Evolutionary conservation across 2,888 invertebrate genomes (phyloP).

Genomic region (Coecobrya sp.): DNA sequence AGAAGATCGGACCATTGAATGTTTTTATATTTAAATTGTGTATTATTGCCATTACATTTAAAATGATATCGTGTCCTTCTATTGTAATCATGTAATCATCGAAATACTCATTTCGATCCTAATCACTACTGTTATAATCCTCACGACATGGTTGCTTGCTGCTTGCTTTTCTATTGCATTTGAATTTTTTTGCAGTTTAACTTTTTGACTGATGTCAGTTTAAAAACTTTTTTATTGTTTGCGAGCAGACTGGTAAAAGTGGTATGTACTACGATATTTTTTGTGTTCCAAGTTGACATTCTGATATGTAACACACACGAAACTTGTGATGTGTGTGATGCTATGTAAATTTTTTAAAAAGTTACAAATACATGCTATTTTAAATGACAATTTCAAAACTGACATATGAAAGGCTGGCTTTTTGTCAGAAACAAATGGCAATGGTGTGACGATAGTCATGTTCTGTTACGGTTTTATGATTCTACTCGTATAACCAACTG

Average conservation of each 20-base stretch:
- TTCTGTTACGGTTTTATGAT: constrained; percentile 48
- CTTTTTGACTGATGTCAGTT: constrained; percentile 26
- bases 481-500: background rate
- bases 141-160: constrained; percentile 68
- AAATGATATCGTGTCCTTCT: constrained; percentile 44
- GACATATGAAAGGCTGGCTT: constrained; percentile 67
- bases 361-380: constrained; percentile 54
- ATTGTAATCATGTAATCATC: constrained; percentile 63
- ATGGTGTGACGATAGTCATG: constrained; percentile 67
- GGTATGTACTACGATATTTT: constrained; percentile 7
- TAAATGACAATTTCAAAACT: constrained; percentile 23
- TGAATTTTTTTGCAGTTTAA: background rate
- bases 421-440: constrained; percentile 71
- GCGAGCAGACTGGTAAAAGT: background rate
- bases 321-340: constrained; percentile 43
- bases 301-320: constrained; percentile 11
- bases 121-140: constrained; percentile 62
- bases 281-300: constrained; percentile 23
- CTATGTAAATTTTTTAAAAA: constrained; percentile 44
- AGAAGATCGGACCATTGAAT: background rate
- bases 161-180: constrained; percentile 2
- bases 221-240: constrained; percentile 19
- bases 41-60: background rate
- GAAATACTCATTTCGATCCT: constrained; percentile 61
- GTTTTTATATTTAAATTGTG: background rate